Evolutionary conservation across 2,888 invertebrate species (phyloP).

Genomic region (Chalcosyrphus nemorum): DNA sequence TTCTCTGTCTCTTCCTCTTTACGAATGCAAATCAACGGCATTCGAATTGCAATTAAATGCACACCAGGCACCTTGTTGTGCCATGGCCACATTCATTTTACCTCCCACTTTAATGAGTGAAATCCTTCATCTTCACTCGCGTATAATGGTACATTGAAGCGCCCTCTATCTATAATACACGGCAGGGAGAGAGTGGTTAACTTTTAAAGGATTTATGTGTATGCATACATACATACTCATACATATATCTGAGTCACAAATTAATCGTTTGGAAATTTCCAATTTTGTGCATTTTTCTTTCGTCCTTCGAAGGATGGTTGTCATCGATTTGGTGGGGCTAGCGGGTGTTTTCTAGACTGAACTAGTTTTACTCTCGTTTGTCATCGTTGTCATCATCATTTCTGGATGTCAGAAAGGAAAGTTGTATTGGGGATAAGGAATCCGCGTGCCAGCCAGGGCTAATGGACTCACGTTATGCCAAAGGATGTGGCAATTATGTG

Average conservation of each 20-base stretch:
- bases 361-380: slow-evolving; percentile 71
- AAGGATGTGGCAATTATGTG: slow-evolving; percentile 72
- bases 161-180: background rate
- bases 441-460: slow-evolving; percentile 39
- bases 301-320: slow-evolving; percentile 1
- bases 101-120: background rate
- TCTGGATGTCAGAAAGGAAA: slow-evolving; percentile 49
- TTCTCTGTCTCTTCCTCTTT: slow-evolving; percentile 24
- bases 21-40: slow-evolving; percentile 67
- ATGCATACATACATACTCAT: slow-evolving; percentile 24
- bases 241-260: slow-evolving; percentile 50
- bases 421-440: background rate
- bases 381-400: slow-evolving; percentile 70
- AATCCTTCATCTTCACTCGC: background rate
- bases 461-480: slow-evolving; percentile 69
- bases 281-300: slow-evolving; percentile 64
- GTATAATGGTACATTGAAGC: background rate
- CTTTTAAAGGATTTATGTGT: slow-evolving; percentile 51
- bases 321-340: slow-evolving; percentile 59
- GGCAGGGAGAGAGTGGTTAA: background rate
- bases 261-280: slow-evolving; percentile 72
- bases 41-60: slow-evolving; percentile 71
- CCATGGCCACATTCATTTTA: slow-evolving; percentile 29
- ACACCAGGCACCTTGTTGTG: slow-evolving; percentile 67
- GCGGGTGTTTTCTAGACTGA: too few species aligned